These are phyloP conservation scores for Phataginus tricuspis DNA, from an alignment of 2,797 vertebrate genomes.

Conservation along the genomic window DNA sequence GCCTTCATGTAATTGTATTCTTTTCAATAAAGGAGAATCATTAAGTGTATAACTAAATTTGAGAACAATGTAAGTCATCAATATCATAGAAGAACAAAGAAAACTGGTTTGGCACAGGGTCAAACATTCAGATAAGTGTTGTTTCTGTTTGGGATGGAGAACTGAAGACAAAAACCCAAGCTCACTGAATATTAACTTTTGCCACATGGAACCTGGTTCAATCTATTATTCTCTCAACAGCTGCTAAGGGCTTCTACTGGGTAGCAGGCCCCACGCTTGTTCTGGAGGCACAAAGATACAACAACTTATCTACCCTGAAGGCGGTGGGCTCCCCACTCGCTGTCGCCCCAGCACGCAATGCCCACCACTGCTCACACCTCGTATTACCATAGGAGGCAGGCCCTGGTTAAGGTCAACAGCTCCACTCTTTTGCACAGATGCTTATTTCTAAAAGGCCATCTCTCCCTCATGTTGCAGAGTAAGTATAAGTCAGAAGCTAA, in stretches of 20 bases:
- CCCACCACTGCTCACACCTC: background rate
- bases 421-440: background rate
- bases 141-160: background rate
- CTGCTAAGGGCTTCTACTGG: background rate
- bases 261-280: background rate
- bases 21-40: background rate
- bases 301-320: background rate
- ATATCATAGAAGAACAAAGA: background rate
- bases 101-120: background rate
- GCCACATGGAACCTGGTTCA: background rate
- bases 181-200: background rate
- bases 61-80: background rate
- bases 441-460: background rate
- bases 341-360: too few species aligned
- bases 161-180: background rate
- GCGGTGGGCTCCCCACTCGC: rapidly evolving
- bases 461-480: background rate
- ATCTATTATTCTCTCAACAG: background rate
- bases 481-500: background rate
- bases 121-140: background rate
- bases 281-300: background rate
- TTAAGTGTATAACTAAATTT: background rate
- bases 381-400: background rate
- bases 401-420: background rate
- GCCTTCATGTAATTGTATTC: background rate